A percentile compares a stretch with the other conserved stretches of the same genome.
phyloP scores from a whole-genome alignment of 2,113 vertebrate species.

The Cairina moschata region DNA sequence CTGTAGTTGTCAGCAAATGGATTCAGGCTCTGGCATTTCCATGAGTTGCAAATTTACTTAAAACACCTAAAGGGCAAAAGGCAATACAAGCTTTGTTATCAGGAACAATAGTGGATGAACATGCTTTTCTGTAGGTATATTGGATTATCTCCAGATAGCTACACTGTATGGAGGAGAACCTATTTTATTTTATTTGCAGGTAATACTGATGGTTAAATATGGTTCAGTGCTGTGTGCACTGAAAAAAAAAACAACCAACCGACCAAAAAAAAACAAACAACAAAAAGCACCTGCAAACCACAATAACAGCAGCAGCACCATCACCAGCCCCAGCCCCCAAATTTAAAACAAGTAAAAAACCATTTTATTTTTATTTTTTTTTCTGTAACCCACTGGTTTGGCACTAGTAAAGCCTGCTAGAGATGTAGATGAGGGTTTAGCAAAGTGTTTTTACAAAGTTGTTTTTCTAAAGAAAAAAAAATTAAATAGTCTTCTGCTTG shows the following conservation, averaged over 20 bases:
- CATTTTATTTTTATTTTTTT: neutral
- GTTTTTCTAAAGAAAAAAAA: neutral
- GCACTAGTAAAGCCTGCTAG: neutral
- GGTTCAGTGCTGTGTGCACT: neutral
- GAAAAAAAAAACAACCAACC: neutral
- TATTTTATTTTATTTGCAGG: neutral
- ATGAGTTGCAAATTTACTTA: neutral
- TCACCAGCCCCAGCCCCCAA: too few relatives aligned
- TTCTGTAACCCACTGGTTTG: neutral
- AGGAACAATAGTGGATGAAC: neutral
- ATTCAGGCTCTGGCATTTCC: neutral
- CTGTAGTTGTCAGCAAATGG: neutral
- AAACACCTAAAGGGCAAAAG: neutral
- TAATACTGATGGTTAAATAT: neutral
- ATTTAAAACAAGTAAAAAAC: neutral
- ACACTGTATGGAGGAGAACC: neutral
- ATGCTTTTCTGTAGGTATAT: neutral
- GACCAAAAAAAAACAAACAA: neutral
- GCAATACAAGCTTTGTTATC: neutral
- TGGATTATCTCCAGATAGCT: neutral
- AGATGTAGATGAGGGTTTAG: neutral
- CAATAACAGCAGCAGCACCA: too few relatives aligned
- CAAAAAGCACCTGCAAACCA: too few relatives aligned
- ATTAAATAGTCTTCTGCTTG: neutral
- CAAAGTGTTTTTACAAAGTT: neutral